Conservation (phyloP, 1,140 invertebrate genomes). For the Eulimnadia texana region DNA sequence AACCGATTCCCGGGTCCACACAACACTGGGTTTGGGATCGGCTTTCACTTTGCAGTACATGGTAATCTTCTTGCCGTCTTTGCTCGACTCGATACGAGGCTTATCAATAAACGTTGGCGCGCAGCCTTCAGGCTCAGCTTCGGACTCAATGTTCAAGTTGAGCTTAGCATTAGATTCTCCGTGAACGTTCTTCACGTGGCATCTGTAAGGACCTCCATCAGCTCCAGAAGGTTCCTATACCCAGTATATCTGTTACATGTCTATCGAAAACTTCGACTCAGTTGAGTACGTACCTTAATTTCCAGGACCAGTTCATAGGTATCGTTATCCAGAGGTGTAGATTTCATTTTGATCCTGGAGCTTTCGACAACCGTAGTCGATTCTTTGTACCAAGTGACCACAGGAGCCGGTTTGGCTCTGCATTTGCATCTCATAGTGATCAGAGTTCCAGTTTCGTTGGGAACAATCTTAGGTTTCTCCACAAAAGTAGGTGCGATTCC, state of each 20-base stretch:
- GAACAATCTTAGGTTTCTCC: slow-evolving; percentile 93
- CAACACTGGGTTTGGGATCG: slow-evolving; percentile 79
- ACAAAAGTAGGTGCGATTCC: slow-evolving; percentile 87
- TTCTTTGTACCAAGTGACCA: slow-evolving; percentile 79
- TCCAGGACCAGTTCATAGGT: slow-evolving; percentile 76
- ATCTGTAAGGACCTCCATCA: slow-evolving; percentile 94
- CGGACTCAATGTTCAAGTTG: slow-evolving; percentile 93
- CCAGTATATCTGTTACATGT: slow-evolving; percentile 7
- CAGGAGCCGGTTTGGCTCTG: slow-evolving; percentile 78
- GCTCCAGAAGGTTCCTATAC: slow-evolving; percentile 74
- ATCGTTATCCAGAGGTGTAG: slow-evolving; percentile 58
- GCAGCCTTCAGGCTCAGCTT: slow-evolving; percentile 77
- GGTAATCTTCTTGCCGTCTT: slow-evolving; percentile 88
- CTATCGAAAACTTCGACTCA: background rate
- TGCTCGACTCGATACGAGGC: slow-evolving; percentile 83
- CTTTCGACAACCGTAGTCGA: slow-evolving; percentile 68
- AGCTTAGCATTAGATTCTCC: slow-evolving; percentile 97
- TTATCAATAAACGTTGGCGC: slow-evolving; percentile 97
- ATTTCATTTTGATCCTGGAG: slow-evolving; percentile 69
- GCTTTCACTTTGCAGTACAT: slow-evolving; percentile 95
- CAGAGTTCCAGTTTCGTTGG: slow-evolving; percentile 85
- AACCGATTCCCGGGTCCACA: slow-evolving; percentile 78
- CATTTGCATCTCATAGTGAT: slow-evolving; percentile 93
- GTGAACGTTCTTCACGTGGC: slow-evolving; percentile 89
- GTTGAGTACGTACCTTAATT: slow-evolving; percentile 57